A percentile compares a stretch with the other conserved stretches of the same genome.
These are phyloP conservation scores for Saccopteryx leptura DNA, from an alignment of 2,113 vertebrate species.

Conservation along the genomic window DNA sequence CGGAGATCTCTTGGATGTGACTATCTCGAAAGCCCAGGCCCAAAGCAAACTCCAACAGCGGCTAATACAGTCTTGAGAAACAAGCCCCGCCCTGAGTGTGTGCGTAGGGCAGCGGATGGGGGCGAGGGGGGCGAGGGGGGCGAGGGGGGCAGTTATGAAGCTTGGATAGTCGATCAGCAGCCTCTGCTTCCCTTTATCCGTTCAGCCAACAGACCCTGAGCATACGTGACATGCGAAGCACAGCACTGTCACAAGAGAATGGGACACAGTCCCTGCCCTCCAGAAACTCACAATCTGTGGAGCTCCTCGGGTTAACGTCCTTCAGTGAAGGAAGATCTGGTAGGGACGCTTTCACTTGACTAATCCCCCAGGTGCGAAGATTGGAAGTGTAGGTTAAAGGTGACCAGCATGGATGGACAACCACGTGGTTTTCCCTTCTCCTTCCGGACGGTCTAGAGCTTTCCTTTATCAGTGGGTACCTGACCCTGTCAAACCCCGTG, in stretches of 20 bases:
- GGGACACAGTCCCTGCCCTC: not conserved
- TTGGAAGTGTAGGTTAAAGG: not conserved
- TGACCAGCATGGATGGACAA: not conserved
- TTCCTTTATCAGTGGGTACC: not conserved
- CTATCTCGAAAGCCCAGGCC: not conserved
- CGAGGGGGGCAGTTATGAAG: too few relatives aligned
- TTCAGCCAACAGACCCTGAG: not conserved
- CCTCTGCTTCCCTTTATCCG: not conserved
- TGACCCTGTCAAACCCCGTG: not conserved
- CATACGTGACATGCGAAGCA: fast-evolving
- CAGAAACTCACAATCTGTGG: not conserved
- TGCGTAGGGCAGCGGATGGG: not conserved
- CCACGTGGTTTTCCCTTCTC: not conserved
- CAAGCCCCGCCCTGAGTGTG: not conserved
- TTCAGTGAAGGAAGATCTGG: not conserved
- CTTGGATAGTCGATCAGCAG: not conserved
- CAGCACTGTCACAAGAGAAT: not conserved
- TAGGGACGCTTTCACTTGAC: not conserved
- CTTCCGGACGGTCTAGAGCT: not conserved
- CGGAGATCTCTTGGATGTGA: not conserved
- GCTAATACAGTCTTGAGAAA: not conserved
- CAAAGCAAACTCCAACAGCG: not conserved
- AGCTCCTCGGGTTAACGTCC: not conserved
- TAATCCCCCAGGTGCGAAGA: not conserved
- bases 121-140: not conserved